Evolutionary conservation across 2,113 vertebrate genomes (phyloP), one percentile per base, ranked within the genome.

Genomic region (Ciconia stormi): DNA sequence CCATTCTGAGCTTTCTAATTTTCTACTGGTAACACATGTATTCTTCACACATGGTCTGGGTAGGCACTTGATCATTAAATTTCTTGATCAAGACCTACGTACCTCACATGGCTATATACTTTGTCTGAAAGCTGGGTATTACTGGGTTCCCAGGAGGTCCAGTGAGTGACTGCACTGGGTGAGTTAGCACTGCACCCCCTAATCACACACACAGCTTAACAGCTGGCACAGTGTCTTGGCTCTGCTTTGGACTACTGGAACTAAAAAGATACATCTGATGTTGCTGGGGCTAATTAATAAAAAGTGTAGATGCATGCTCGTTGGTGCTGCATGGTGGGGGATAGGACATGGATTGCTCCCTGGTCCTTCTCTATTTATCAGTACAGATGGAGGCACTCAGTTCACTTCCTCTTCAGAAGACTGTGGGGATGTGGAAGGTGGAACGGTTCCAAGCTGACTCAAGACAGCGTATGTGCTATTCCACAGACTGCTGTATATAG

Each of bases 1-100:
- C 11, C 27, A 29, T 90, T 79, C 38, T 73, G 36, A 83, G 27
- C 65, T 67, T 65, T 69, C 49, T 69, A 5, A 18, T 47, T 85
- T 88, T 82, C 25, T 85, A 16, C 13, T 38, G 9, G 8, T 46
- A 80, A 42, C 9, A 44, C 1, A 8, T 0, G 0, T 52, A 61
- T 44, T 90, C 47, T 36, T 86, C n/a, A 55, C 7, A 42, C 0
- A 0, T 44, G 30, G 2, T 82, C 47, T 74, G 36, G n/a, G 14
- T 32, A 79, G 27, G 78, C 10, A 61, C 4, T 22, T 65, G 62
- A n/a, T 73, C 14, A 40, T 82, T 55, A 26, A 1, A 27, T 70
- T 77, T 62, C 71, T 56, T 38, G 9, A 69, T 59, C 23, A 69
- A 67, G 38, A 27, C 32, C 10, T 38, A 65, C 78, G 32, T 34